Conservation (phyloP, 1,140 invertebrate species). For the Bicyclus anynana region DNA sequence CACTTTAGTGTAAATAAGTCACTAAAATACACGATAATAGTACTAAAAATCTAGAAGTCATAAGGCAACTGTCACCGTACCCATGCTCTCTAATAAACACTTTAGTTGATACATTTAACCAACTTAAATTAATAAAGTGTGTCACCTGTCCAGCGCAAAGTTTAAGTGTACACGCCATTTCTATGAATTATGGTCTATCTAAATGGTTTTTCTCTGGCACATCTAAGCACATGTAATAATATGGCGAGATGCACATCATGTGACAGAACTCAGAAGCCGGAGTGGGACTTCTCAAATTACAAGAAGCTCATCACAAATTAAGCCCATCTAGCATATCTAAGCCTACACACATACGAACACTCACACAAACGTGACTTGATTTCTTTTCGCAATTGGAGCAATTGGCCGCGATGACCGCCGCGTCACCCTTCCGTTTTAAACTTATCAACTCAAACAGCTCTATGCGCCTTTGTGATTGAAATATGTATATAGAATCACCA, state of each 20-base stretch:
- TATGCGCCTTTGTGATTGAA: background rate
- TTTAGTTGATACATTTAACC: too few relatives aligned
- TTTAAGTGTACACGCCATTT: too few relatives aligned
- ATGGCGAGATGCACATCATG: background rate
- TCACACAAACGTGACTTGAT: constrained; percentile 29
- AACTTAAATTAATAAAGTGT: too few relatives aligned
- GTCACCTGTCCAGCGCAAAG: too few relatives aligned
- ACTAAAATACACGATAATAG: too few relatives aligned
- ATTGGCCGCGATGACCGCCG: constrained; percentile 40
- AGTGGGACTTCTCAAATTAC: background rate
- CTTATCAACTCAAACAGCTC: constrained; percentile 9
- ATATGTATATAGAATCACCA: background rate
- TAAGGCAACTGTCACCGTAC: too few relatives aligned
- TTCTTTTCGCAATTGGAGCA: constrained; percentile 61
- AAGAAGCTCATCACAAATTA: constrained; percentile 32
- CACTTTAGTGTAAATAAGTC: too few relatives aligned
- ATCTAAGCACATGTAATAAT: background rate
- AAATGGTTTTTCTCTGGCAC: too few relatives aligned
- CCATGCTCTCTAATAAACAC: too few relatives aligned
- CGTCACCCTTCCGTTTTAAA: constrained; percentile 47
- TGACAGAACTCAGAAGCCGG: background rate
- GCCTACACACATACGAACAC: constrained; percentile 25
- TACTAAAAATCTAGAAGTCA: too few relatives aligned
- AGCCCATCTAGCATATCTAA: constrained; percentile 32
- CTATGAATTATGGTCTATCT: too few relatives aligned